These are phyloP conservation scores for Pedetes capensis DNA, from an alignment of 2,113 vertebrate species.

Conservation along the genomic window DNA sequence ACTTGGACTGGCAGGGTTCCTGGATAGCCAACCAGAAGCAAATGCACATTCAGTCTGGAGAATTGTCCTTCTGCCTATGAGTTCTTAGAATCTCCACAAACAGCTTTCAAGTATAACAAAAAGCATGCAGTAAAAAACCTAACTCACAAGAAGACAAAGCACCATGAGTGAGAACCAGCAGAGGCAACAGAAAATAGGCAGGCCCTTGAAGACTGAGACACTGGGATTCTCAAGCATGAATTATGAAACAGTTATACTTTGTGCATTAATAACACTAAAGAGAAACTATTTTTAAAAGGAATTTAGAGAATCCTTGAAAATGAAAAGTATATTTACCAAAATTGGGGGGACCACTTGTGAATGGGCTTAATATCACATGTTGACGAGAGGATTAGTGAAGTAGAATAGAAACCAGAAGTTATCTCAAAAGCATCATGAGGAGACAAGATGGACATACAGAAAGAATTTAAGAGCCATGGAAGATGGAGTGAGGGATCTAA, in stretches of 20 bases:
- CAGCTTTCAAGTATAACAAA: not conserved
- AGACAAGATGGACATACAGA: too few relatives aligned
- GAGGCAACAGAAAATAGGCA: not conserved
- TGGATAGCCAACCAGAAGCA: not conserved
- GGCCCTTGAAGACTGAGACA: too few relatives aligned
- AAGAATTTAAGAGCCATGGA: too few relatives aligned
- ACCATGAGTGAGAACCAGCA: too few relatives aligned
- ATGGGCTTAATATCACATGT: not conserved
- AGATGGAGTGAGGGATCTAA: not conserved
- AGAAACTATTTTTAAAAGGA: not conserved
- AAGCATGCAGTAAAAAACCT: not conserved
- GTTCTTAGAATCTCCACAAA: not conserved
- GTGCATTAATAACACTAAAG: not conserved
- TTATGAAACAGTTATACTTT: not conserved
- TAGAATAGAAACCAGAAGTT: not conserved
- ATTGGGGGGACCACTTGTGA: not conserved
- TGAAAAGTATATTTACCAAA: not conserved
- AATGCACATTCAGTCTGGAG: not conserved
- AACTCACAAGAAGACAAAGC: not conserved
- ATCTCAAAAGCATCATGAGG: fast-evolving
- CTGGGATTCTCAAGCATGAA: fast-evolving
- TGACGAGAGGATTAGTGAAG: not conserved
- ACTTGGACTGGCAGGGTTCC: not conserved
- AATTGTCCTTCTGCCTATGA: not conserved
- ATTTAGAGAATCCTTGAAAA: too few relatives aligned